phyloP scores from a whole-genome alignment of 2,797 vertebrate species.

The Steatocranus sp. region DNA sequence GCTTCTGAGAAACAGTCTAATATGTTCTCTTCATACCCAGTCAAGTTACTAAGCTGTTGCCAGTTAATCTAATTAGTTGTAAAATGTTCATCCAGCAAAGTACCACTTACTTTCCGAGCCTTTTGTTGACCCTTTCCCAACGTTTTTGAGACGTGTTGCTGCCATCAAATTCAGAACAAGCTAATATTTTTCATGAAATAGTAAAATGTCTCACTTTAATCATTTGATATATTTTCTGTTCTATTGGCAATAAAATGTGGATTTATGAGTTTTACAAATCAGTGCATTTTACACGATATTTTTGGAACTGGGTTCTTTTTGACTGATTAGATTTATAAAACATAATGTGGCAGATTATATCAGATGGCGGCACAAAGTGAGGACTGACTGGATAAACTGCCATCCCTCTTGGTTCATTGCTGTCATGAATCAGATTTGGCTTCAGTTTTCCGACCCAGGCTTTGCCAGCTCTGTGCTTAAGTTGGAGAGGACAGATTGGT shows the following conservation, averaged over 20 bases:
- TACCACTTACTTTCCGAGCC: background rate
- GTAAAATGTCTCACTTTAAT: background rate
- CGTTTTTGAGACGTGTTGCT: background rate
- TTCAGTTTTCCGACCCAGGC: background rate
- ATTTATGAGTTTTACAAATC: background rate
- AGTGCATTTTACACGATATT: accelerated
- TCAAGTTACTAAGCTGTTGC: background rate
- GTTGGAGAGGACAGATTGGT: background rate
- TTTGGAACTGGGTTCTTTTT: background rate
- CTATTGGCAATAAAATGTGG: background rate
- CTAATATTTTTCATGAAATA: background rate
- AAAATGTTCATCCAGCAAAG: background rate
- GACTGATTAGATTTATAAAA: background rate
- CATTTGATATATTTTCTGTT: background rate
- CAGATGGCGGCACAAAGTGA: background rate
- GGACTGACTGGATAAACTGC: background rate
- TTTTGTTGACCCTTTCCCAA: background rate
- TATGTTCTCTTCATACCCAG: background rate
- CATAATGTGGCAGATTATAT: background rate
- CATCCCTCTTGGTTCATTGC: background rate
- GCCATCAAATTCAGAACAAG: background rate
- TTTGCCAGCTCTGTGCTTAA: background rate
- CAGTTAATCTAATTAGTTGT: background rate
- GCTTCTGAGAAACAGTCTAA: background rate
- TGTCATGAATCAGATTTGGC: constrained; percentile 12